Conservation (phyloP, 1,140 invertebrate species). For the Lanistes nyassanus region DNA sequence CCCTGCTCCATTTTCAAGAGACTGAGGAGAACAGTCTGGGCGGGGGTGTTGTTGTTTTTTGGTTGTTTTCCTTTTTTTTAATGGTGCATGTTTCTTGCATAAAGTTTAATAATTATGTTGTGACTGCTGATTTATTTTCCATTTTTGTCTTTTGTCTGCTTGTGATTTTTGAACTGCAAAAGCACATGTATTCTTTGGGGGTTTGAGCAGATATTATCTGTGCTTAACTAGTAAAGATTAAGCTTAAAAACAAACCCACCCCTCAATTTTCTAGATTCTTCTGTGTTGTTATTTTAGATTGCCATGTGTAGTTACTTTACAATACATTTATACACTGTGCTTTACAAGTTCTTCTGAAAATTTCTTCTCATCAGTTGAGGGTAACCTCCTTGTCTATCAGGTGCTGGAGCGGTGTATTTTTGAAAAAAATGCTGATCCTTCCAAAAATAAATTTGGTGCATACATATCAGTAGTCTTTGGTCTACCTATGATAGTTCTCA, state of each 20-base stretch:
- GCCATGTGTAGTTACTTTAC: too few species aligned
- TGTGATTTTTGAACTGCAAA: neutral
- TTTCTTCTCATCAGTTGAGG: constrained; percentile 87
- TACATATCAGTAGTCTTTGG: neutral
- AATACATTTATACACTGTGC: too few species aligned
- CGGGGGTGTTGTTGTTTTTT: too few species aligned
- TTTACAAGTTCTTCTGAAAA: too few species aligned
- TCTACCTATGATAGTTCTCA: too few species aligned
- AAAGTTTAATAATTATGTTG: neutral
- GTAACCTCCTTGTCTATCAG: constrained; percentile 80
- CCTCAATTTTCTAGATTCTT: too few species aligned
- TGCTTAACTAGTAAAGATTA: constrained; percentile 66
- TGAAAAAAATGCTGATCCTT: constrained; percentile 42
- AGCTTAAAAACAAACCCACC: too few species aligned
- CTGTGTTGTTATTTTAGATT: too few species aligned
- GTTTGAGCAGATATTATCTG: constrained; percentile 2
- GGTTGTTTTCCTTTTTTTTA: too few species aligned
- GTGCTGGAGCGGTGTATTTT: constrained; percentile 51
- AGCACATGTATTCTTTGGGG: neutral
- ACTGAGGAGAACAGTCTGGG: constrained; percentile 86
- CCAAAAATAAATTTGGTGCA: constrained; percentile 56
- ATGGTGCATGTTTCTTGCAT: constrained; percentile 59
- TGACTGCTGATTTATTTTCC: neutral
- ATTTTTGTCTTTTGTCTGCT: too few species aligned
- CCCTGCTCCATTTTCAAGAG: constrained; percentile 79